Evolutionary conservation across 2,113 vertebrate species (phyloP).

Genomic region (Myrmophylax atrothorax): DNA sequence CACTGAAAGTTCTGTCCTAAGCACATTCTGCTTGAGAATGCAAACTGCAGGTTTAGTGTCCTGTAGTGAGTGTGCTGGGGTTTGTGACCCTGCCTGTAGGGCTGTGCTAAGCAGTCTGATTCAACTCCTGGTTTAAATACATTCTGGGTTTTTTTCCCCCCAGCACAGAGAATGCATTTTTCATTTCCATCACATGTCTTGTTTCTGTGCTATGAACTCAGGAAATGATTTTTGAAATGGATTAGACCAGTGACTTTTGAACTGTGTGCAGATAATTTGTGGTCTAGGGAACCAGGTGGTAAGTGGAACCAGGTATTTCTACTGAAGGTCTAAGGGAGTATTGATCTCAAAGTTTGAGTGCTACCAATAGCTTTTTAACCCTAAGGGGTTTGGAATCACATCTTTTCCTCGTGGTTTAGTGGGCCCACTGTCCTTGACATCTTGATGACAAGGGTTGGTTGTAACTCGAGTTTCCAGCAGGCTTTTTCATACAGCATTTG

Average conservation of each 20-base stretch:
- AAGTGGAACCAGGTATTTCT: background rate
- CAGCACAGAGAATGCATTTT: background rate
- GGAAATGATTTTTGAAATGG: background rate
- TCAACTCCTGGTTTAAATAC: background rate
- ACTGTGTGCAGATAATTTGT: background rate
- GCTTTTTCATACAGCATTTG: background rate
- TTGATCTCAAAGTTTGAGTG: background rate
- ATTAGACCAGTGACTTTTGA: background rate
- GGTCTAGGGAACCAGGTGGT: background rate
- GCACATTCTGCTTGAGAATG: background rate
- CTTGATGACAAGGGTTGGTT: background rate
- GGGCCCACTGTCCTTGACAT: rapidly evolving
- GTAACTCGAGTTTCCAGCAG: background rate
- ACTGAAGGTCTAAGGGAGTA: background rate
- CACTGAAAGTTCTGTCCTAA: background rate
- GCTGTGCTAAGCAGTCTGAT: background rate
- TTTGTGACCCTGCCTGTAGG: background rate
- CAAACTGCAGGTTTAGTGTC: background rate
- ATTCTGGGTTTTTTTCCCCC: background rate
- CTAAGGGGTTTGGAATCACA: background rate
- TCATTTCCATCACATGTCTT: background rate
- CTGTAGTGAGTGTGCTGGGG: background rate
- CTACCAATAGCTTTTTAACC: background rate
- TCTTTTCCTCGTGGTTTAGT: background rate
- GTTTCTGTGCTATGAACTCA: background rate